Evolutionary conservation across 2,113 vertebrate genomes (phyloP), one percentile per base, ranked within the genome.

Genomic region (Solea senegalensis): DNA sequence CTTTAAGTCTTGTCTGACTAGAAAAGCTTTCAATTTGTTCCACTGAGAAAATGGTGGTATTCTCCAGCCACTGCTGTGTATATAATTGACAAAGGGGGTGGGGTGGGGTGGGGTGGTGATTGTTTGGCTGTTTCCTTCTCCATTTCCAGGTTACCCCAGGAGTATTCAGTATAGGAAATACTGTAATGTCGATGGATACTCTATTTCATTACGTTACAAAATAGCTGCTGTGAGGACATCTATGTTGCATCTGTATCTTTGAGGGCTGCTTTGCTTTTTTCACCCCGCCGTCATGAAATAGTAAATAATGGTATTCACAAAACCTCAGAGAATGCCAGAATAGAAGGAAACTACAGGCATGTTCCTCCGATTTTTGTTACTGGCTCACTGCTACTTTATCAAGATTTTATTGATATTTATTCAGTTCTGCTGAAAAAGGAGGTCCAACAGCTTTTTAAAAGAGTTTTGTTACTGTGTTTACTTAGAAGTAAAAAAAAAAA

Each of bases 171-270:
- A 76, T 78, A 80, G 84, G 73, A 86, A 88, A 86, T 82, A 80
- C 69, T 77, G 65, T 83, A 79, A 86, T 90, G 86, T 83, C 90
- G 74, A 81, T 83, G 90, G 76, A 82, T 85, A 82, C 84, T 82
- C 69, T 51, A 70, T 67, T 70, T 67, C 85, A 93, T 93, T 86
- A 76, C 91, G 93, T 90, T 92, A 90, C 85, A 91, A 91, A 91
- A 78, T 88, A 67, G 68, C 55, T 74, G 72, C 85, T 84, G 83
- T 86, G 82, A 88, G 87, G 80, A 83, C 74, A 66, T 75, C 81
- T 69, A 61, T 78, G 76, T 84, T 78, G 77, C 40, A 81, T 82
- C 73, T 76, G 74, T 82, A 67, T 84, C 68, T 82, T 72, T 83
- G 72, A 82, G 60, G 66, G 73, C 58, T 83, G 64, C 54, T 62